A percentile compares a stretch with the other conserved stretches of the same genome.
These are phyloP conservation scores for Dorcus hopei DNA, from an alignment of 2,888 invertebrate genomes.

Conservation along the genomic window DNA sequence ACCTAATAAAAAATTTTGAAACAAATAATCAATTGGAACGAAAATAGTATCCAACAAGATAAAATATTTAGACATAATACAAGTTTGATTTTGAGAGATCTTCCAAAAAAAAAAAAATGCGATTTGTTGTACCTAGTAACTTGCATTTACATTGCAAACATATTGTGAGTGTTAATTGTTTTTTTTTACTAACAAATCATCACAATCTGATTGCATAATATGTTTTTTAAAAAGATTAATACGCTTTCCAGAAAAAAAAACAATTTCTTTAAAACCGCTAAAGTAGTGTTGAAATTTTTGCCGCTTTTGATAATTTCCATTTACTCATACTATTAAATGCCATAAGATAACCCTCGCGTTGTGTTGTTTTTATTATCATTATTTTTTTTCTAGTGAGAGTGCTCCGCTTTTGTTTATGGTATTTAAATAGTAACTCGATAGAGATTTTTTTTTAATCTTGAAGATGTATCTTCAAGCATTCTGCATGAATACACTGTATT, in stretches of 20 bases:
- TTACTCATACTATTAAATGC: slow-evolving; percentile 12
- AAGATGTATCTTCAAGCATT: slow-evolving; percentile 47
- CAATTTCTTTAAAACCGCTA: slow-evolving; percentile 13
- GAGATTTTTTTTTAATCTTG: slow-evolving; percentile 7
- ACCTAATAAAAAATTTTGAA: too few relatives aligned
- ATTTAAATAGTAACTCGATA: slow-evolving; percentile 3
- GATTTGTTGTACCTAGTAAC: too few relatives aligned
- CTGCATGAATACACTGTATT: slow-evolving; percentile 45
- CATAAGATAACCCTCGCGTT: slow-evolving; percentile 3
- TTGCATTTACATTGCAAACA: slow-evolving; percentile 31
- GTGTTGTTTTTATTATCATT: slow-evolving; percentile 2
- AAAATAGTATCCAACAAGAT: too few relatives aligned
- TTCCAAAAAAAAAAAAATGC: too few relatives aligned
- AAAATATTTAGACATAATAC: too few relatives aligned
- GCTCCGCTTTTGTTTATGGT: slow-evolving; percentile 4
- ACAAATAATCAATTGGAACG: too few relatives aligned
- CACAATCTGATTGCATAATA: slow-evolving; percentile 44
- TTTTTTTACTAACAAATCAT: slow-evolving; percentile 32
- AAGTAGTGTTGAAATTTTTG: slow-evolving; percentile 18
- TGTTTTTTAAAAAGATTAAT: slow-evolving; percentile 23
- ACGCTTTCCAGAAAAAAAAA: slow-evolving; percentile 27
- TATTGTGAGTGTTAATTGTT: slow-evolving; percentile 34
- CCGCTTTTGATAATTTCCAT: slow-evolving; percentile 12
- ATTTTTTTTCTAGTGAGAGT: slow-evolving; percentile 4
- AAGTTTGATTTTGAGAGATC: too few relatives aligned